A percentile compares a stretch with the other conserved stretches of the same genome.
Conservation (phyloP, 2,888 invertebrate species). For the Pammene aurita region DNA sequence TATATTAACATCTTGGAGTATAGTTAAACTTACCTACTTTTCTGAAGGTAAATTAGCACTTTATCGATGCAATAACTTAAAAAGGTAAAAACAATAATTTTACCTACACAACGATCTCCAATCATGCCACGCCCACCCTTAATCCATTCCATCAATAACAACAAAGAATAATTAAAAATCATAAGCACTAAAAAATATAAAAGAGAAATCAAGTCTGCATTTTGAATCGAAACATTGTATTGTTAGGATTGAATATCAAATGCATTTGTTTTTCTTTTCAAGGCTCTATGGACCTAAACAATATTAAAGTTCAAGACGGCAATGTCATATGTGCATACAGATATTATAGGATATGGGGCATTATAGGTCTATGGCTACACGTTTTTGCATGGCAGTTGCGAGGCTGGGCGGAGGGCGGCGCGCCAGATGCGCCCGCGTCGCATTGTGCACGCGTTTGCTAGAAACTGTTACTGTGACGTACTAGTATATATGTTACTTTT, state of each 20-base stretch:
- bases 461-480: slow-evolving; percentile 38
- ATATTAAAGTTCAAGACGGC: slow-evolving; percentile 40
- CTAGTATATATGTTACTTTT: slow-evolving; percentile 29
- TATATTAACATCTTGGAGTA: too few species aligned
- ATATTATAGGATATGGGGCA: slow-evolving; percentile 1
- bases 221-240: not conserved
- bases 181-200: not conserved
- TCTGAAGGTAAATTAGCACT: not conserved
- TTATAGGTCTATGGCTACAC: not conserved
- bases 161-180: slow-evolving; percentile 43
- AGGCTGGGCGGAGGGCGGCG: slow-evolving; percentile 68
- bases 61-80: not conserved
- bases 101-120: slow-evolving; percentile 1
- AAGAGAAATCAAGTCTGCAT: not conserved
- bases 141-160: slow-evolving; percentile 8
- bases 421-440: slow-evolving; percentile 71
- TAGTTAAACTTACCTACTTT: too few species aligned
- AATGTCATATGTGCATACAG: slow-evolving; percentile 1
- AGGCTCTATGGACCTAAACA: slow-evolving; percentile 5
- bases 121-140: slow-evolving; percentile 16
- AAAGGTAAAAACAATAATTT: not conserved
- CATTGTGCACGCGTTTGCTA: slow-evolving; percentile 45
- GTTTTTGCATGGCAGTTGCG: slow-evolving; percentile 56
- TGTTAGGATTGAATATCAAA: slow-evolving; percentile 13
- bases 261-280: slow-evolving; percentile 2